Evolutionary conservation across 2,113 vertebrate genomes (phyloP).

Genomic region (Pelusios castaneus): DNA sequence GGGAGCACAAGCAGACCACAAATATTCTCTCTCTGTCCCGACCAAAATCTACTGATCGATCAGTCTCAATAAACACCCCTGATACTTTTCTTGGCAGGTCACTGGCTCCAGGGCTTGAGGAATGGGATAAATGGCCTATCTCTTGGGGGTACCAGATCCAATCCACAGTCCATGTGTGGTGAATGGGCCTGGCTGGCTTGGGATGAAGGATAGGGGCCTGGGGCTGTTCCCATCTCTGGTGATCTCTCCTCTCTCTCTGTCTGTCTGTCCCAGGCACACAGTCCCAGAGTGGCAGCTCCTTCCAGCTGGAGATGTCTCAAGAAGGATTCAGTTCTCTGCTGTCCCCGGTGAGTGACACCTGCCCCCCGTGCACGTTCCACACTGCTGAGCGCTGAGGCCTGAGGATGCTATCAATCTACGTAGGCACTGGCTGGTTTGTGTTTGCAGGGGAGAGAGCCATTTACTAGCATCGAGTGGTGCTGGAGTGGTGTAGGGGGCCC

Average conservation of each 20-base stretch:
- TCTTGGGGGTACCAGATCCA: too few relatives aligned
- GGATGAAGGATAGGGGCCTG: not conserved
- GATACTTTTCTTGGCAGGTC: not conserved
- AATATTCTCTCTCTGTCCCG: not conserved
- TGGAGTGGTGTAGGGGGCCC: not conserved
- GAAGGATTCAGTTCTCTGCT: conserved; percentile 71
- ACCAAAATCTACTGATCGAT: not conserved
- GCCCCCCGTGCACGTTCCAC: rapidly evolving
- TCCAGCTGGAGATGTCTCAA: too few relatives aligned
- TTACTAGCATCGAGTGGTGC: not conserved
- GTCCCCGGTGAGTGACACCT: conserved; percentile 35
- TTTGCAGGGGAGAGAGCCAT: not conserved
- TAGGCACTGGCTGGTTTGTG: not conserved
- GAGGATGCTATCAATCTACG: not conserved
- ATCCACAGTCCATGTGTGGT: not conserved
- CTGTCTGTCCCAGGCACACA: conserved; percentile 62
- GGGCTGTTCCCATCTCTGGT: not conserved
- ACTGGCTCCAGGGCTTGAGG: not conserved
- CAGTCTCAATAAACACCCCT: rapidly evolving
- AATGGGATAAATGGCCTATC: not conserved
- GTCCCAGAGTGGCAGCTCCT: conserved; percentile 45
- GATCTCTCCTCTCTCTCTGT: not conserved
- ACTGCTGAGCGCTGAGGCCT: not conserved
- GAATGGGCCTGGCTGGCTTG: not conserved
- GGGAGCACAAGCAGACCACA: not conserved